Evolutionary conservation across 2,888 invertebrate genomes (phyloP).

Genomic region (Chymomyza procnemis): DNA sequence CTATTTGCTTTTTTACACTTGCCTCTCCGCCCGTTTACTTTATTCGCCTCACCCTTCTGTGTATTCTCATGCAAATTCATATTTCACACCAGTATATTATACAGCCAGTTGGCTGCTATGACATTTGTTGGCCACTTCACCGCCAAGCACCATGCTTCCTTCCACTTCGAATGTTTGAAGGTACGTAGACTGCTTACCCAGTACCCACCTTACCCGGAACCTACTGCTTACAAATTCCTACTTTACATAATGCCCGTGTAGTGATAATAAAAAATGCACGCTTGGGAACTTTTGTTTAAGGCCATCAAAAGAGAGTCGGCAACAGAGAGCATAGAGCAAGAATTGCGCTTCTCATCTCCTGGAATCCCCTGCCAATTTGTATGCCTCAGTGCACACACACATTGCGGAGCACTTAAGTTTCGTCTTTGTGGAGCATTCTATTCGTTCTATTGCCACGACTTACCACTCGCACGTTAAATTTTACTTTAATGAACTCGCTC

Average conservation of each 20-base stretch:
- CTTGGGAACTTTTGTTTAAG: slow-evolving; percentile 65
- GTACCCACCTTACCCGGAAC: background rate
- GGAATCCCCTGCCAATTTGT: slow-evolving; percentile 66
- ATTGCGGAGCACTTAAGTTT: slow-evolving; percentile 71
- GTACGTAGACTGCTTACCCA: background rate
- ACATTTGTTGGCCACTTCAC: slow-evolving; percentile 34
- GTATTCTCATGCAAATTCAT: slow-evolving; percentile 61
- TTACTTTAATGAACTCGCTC: slow-evolving; percentile 45
- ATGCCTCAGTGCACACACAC: slow-evolving; percentile 63
- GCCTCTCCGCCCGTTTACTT: slow-evolving; percentile 17
- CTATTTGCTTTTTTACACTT: slow-evolving; percentile 26
- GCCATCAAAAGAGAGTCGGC: slow-evolving; percentile 21
- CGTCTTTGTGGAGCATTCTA: background rate
- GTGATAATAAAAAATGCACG: slow-evolving; percentile 54
- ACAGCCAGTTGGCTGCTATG: slow-evolving; percentile 51
- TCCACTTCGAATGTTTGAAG: background rate
- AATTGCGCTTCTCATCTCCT: slow-evolving; percentile 16
- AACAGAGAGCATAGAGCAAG: slow-evolving; percentile 20
- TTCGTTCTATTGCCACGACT: background rate
- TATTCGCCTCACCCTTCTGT: slow-evolving; percentile 37
- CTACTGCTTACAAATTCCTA: background rate
- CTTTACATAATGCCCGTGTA: slow-evolving; percentile 56
- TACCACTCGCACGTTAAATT: slow-evolving; percentile 36
- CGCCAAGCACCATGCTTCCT: background rate
- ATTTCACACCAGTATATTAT: slow-evolving; percentile 57